These are phyloP conservation scores for Paedocypris sp. DNA, from an alignment of 2,113 vertebrate genomes.

Conservation along the genomic window DNA sequence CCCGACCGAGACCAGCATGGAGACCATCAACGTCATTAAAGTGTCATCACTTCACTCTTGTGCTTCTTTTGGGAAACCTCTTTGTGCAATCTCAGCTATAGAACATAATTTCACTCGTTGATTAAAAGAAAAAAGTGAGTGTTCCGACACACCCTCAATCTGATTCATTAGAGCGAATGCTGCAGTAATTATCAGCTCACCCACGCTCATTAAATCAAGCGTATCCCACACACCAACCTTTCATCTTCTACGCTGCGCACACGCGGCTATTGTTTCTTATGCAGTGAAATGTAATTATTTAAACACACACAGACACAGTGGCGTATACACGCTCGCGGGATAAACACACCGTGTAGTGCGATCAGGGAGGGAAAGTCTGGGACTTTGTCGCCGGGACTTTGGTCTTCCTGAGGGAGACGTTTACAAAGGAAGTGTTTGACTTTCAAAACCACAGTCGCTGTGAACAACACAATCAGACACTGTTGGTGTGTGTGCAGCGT, in stretches of 20 bases:
- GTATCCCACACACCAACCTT: constrained; percentile 4
- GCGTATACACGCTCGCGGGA: not conserved
- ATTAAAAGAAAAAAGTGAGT: not conserved
- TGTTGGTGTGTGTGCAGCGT: not conserved
- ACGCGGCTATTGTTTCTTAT: constrained; percentile 23
- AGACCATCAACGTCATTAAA: not conserved
- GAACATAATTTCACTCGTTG: not conserved
- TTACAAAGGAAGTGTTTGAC: constrained; percentile 32
- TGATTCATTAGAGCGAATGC: constrained; percentile 28
- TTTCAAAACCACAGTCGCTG: constrained; percentile 15
- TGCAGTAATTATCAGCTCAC: constrained; percentile 29
- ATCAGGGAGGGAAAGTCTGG: constrained; percentile 10
- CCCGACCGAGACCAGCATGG: no score
- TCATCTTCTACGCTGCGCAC: constrained; percentile 11
- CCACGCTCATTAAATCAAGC: constrained; percentile 31
- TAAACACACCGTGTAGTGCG: not conserved
- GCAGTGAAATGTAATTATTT: constrained; percentile 18
- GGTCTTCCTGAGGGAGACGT: constrained; percentile 15
- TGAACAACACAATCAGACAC: constrained; percentile 1
- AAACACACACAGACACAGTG: constrained; percentile 22
- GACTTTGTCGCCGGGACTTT: constrained; percentile 23
- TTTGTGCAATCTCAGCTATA: not conserved
- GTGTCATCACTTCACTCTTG: not conserved
- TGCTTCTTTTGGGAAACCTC: not conserved
- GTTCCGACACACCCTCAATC: constrained; percentile 10